Evolutionary conservation across 2,113 vertebrate genomes (phyloP).

Genomic region (Erythrolamprus reginae): DNA sequence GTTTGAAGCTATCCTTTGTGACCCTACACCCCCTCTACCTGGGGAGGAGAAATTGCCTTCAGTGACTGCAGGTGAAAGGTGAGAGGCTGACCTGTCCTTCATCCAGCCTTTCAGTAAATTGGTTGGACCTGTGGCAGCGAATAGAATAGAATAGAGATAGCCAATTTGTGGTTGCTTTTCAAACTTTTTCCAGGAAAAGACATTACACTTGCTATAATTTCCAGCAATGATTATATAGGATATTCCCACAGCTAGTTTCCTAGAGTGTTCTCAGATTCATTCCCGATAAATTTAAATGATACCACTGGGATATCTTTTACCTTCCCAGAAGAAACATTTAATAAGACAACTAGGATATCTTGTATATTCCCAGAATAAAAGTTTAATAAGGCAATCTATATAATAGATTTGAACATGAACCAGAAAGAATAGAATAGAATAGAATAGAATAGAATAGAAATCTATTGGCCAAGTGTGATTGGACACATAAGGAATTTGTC

Average conservation of each 20-base stretch:
- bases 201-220: not conserved
- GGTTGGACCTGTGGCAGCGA: no score
- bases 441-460: no score
- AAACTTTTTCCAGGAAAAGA: not conserved
- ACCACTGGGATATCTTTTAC: slow-evolving; percentile 13
- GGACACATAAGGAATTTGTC: no score
- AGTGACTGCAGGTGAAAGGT: slow-evolving; percentile 84
- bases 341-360: not conserved
- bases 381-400: not conserved
- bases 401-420: not conserved
- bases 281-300: not conserved
- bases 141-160: no score
- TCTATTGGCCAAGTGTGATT: no score
- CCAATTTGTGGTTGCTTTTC: not conserved
- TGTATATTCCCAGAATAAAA: not conserved
- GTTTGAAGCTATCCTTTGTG: slow-evolving; percentile 81
- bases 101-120: not conserved
- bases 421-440: no score
- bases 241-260: not conserved
- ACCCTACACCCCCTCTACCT: slow-evolving; percentile 65
- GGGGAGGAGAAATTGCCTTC: slow-evolving; percentile 81
- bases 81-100: not conserved
- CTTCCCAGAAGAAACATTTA: not conserved
- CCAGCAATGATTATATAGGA: not conserved
- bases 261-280: not conserved